Evolutionary conservation across 2,888 invertebrate genomes (phyloP).

Genomic region (Eristalis arbustorum): DNA sequence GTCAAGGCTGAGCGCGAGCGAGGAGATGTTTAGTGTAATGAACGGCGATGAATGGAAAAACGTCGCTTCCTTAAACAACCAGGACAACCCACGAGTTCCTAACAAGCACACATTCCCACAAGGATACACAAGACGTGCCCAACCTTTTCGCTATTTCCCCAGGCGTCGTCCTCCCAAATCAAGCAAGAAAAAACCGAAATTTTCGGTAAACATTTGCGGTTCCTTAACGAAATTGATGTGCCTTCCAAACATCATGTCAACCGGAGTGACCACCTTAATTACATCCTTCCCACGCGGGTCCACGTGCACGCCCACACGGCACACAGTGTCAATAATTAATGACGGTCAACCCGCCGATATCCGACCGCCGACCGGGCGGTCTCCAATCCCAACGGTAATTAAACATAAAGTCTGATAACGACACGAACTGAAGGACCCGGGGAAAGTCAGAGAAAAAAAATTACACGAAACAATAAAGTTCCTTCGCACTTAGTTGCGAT

Average conservation of each 20-base stretch:
- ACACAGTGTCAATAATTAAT: not conserved
- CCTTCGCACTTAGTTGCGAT: constrained; percentile 20
- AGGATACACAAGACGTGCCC: not conserved
- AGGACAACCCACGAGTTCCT: not conserved
- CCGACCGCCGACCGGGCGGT: not conserved
- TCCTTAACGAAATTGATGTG: not conserved
- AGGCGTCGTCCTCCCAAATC: too few species aligned
- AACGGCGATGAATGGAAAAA: too few species aligned
- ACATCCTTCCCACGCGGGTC: not conserved
- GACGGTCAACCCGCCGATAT: not conserved
- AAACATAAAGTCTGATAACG: constrained; percentile 22
- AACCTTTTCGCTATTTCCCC: not conserved
- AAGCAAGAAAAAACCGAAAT: not conserved
- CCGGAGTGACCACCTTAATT: not conserved
- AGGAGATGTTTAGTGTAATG: too few species aligned
- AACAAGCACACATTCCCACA: not conserved
- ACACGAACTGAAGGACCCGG: not conserved
- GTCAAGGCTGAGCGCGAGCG: too few species aligned
- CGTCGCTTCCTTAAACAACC: too few species aligned
- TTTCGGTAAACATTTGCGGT: not conserved
- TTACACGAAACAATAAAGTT: constrained; percentile 44
- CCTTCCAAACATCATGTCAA: not conserved
- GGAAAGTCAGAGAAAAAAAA: not conserved
- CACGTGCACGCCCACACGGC: not conserved
- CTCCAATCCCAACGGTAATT: constrained; percentile 13